Conservation (phyloP, 2,888 invertebrate species). For the Meghimatium bilineatum region DNA sequence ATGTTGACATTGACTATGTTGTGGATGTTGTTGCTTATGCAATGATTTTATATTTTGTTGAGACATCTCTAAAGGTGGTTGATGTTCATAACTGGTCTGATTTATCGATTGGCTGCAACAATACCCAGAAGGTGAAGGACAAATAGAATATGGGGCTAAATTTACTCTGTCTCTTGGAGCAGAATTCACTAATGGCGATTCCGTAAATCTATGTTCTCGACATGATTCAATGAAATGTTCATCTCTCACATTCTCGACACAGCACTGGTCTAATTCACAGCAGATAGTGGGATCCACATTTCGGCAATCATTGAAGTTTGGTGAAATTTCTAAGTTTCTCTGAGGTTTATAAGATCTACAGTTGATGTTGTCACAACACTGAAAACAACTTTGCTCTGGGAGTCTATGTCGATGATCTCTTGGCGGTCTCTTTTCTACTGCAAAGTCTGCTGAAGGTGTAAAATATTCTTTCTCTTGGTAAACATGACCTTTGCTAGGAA, state of each 20-base stretch:
- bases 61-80: neutral
- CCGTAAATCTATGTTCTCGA: constrained; percentile 27
- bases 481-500: neutral
- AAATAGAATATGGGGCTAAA: constrained; percentile 5
- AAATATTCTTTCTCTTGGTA: neutral
- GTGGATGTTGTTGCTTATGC: constrained; percentile 8
- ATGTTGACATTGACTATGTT: constrained; percentile 10
- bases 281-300: constrained; percentile 25
- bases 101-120: neutral
- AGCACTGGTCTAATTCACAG: constrained; percentile 30
- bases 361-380: neutral
- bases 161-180: constrained; percentile 7
- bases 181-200: neutral
- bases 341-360: neutral
- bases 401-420: constrained; percentile 1
- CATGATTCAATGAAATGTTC: constrained; percentile 25
- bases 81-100: neutral
- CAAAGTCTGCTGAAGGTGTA: neutral
- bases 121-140: constrained; percentile 19
- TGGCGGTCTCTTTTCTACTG: neutral
- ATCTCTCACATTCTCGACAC: constrained; percentile 7
- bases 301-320: neutral
- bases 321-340: neutral
- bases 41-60: neutral
- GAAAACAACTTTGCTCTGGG: constrained; percentile 13